Evolutionary conservation across 2,888 invertebrate genomes (phyloP).

Genomic region (Chalcis sispes): DNA sequence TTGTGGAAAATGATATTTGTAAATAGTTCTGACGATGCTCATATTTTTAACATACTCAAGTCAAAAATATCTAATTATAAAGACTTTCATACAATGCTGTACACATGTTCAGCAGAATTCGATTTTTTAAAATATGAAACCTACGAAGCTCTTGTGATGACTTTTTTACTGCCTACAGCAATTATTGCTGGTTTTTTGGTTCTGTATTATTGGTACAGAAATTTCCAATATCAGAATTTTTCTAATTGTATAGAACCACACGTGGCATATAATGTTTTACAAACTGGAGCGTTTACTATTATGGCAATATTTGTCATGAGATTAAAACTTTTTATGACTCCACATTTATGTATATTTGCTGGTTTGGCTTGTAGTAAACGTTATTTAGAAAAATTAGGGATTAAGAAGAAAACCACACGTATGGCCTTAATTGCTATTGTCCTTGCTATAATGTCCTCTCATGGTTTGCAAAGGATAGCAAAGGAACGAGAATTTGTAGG

Average conservation of each 20-base stretch:
- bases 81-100: slow-evolving; percentile 86
- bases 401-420: slow-evolving; percentile 74
- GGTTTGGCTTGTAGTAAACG: slow-evolving; percentile 82
- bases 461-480: slow-evolving; percentile 77
- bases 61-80: slow-evolving; percentile 83
- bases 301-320: slow-evolving; percentile 89
- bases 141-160: slow-evolving; percentile 77
- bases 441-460: slow-evolving; percentile 78
- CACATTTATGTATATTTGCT: slow-evolving; percentile 86
- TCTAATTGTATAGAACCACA: slow-evolving; percentile 78
- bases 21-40: slow-evolving; percentile 79
- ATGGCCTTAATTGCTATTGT: slow-evolving; percentile 76
- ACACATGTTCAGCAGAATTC: slow-evolving; percentile 87
- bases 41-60: slow-evolving; percentile 84
- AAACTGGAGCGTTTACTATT: slow-evolving; percentile 82
- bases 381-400: slow-evolving; percentile 76
- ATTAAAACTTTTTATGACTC: slow-evolving; percentile 86
- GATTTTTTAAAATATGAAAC: slow-evolving; percentile 82
- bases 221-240: slow-evolving; percentile 65
- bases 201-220: slow-evolving; percentile 74
- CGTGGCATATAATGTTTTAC: slow-evolving; percentile 83
- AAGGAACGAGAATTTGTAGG: slow-evolving; percentile 77
- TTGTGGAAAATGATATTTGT: slow-evolving; percentile 63
- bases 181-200: slow-evolving; percentile 76
- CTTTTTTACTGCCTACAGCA: slow-evolving; percentile 80